Percentiles rank a stretch among this genome's conserved stretches.
phyloP scores from a whole-genome alignment of 2,888 invertebrate genomes.

The Trachelus iudaicus region DNA sequence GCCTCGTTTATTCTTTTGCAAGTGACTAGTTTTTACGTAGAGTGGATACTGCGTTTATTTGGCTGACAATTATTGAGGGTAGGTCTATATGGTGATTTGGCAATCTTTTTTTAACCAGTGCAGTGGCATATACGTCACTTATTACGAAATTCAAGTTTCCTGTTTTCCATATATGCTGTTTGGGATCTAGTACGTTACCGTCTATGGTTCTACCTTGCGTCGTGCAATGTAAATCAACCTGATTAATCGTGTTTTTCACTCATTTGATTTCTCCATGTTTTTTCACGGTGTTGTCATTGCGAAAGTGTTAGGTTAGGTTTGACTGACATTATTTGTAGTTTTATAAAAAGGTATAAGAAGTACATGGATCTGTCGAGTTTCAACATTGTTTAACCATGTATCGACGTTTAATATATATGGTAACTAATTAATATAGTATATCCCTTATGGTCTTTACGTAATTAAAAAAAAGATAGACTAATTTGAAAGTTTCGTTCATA shows the following conservation, averaged over 20 bases:
- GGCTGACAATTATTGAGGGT: neutral
- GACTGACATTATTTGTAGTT: neutral
- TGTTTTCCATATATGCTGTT: neutral
- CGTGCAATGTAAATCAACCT: neutral
- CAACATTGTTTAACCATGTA: neutral
- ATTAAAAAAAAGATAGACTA: neutral
- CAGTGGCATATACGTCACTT: neutral
- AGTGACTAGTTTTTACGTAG: neutral
- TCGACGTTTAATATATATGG: neutral
- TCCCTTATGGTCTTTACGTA: neutral
- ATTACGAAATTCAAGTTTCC: neutral
- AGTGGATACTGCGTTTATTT: neutral
- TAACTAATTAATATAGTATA: neutral
- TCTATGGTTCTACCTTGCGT: neutral
- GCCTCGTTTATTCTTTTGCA: neutral
- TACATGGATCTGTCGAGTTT: neutral
- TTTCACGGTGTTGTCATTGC: neutral
- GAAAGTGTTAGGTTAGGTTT: neutral
- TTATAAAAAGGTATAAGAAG: neutral
- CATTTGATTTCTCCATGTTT: neutral
- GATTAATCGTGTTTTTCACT: too few relatives aligned
- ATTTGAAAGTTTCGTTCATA: neutral
- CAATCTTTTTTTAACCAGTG: neutral
- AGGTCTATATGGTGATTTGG: neutral
- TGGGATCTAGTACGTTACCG: neutral